Evolutionary conservation across 2,888 invertebrate species (phyloP).

Genomic region (Lasioglossum zephyrum): DNA sequence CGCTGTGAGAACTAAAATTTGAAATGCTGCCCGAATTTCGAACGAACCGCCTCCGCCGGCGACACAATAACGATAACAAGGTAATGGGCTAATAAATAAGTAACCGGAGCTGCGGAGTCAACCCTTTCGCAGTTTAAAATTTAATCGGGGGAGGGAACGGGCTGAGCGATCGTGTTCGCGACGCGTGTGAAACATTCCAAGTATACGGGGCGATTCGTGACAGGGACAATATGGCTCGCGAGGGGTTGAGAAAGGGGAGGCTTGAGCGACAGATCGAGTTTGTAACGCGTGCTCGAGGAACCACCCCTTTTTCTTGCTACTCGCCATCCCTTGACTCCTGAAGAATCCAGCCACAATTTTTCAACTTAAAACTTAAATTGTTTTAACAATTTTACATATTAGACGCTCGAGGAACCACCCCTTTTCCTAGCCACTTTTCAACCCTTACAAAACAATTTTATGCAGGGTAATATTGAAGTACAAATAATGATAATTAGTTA

Average conservation of each 20-base stretch:
- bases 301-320: constrained; percentile 2
- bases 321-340: not conserved
- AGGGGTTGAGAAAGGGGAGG: constrained; percentile 36
- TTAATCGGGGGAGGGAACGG: constrained; percentile 57
- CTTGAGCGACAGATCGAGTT: constrained; percentile 56
- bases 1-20: not conserved
- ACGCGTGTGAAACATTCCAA: constrained; percentile 70
- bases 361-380: not conserved
- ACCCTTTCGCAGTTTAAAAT: constrained; percentile 80
- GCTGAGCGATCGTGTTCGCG: constrained; percentile 18
- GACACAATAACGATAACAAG: constrained; percentile 74
- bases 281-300: constrained; percentile 29
- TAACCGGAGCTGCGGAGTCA: constrained; percentile 74
- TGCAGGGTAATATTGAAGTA: no score
- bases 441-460: not conserved
- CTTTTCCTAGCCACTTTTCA: not conserved
- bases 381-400: no score
- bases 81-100: constrained; percentile 82
- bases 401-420: not conserved
- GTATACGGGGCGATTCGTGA: constrained; percentile 59
- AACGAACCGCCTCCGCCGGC: constrained; percentile 22
- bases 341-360: not conserved
- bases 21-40: not conserved
- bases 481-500: no score
- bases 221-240: constrained; percentile 65